Conservation (phyloP, 2,888 invertebrate genomes). For the Conistra vaccinii region DNA sequence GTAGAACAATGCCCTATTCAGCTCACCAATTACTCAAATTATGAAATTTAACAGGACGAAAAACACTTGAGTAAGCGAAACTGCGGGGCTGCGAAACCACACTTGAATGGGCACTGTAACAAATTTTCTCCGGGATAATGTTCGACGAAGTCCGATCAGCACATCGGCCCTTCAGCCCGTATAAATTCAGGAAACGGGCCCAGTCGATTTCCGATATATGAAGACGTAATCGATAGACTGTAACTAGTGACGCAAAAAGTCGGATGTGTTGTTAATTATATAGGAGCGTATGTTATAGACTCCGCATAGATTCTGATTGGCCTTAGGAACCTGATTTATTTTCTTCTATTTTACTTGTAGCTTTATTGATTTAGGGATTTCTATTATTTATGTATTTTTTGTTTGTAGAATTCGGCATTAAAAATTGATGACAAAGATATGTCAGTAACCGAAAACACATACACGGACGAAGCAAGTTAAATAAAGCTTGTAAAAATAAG, state of each 20-base stretch:
- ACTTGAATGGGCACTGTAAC: constrained; percentile 47
- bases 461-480: too few relatives aligned
- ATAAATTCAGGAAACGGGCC: constrained; percentile 74
- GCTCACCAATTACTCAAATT: constrained; percentile 59
- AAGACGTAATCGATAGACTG: constrained; percentile 68
- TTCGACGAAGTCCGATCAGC: constrained; percentile 64
- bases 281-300: neutral
- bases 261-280: constrained; percentile 41
- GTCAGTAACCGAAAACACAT: too few relatives aligned
- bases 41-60: constrained; percentile 57
- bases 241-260: constrained; percentile 52
- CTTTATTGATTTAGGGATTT: too few relatives aligned
- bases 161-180: constrained; percentile 70
- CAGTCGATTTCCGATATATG: constrained; percentile 70
- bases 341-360: too few relatives aligned
- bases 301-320: too few relatives aligned
- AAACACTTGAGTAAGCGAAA: constrained; percentile 50
- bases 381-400: too few relatives aligned
- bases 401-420: too few relatives aligned
- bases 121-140: constrained; percentile 59
- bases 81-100: constrained; percentile 45
- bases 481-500: too few relatives aligned
- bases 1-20: constrained; percentile 45
- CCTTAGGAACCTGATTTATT: too few relatives aligned
- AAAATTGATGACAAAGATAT: too few relatives aligned